Evolutionary conservation across 2,888 invertebrate genomes (phyloP), one percentile per base, ranked within the genome.

Genomic region (Nineta flava): DNA sequence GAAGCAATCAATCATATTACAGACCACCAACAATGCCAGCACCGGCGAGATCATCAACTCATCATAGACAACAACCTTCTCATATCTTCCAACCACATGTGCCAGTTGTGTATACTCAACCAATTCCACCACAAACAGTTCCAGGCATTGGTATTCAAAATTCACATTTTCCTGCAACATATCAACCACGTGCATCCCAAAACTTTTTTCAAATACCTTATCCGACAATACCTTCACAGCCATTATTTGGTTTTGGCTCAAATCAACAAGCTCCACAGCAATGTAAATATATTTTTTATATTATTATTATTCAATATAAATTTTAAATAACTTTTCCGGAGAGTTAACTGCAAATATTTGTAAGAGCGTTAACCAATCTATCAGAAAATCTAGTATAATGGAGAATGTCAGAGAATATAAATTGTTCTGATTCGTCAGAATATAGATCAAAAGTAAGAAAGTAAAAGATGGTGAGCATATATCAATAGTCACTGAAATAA

Each of bases 41-140:
- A 21, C 47, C 49, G n/a, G 47, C 51, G 16, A 43, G 53, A 21
- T 50, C 47, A 21, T 44, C 49, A 7, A 52, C 47, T 44, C 52
- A 52, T 31, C 52, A 52, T 21, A 40, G 52, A 15, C 52, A 52
- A 45, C 45, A 26, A 26, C 26, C 48, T 10, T 21, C 17, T 12
- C 17, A 44, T 16, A 44, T 44, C n/a, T 44, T 44, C 17, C 21
- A n/a, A 15, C 44, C 21, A 21, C 21, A 44, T 17, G 10, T 17
- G 9, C 21, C n/a, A 13, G 19, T 17, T 44, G 15, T 21, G 15
- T 13, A 15, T n/a, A 44, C 9, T 44, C n/a, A 26, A 26, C 26
- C 4, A 38, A 13, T 38, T 38, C 38, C n/a, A 5, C 38, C 38
- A 38, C 38, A 7, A 13, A n/a, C 38, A 15, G 38, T 38, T 38